Conservation (phyloP, 2,797 vertebrate species). For the Sebastes nivosus region DNA sequence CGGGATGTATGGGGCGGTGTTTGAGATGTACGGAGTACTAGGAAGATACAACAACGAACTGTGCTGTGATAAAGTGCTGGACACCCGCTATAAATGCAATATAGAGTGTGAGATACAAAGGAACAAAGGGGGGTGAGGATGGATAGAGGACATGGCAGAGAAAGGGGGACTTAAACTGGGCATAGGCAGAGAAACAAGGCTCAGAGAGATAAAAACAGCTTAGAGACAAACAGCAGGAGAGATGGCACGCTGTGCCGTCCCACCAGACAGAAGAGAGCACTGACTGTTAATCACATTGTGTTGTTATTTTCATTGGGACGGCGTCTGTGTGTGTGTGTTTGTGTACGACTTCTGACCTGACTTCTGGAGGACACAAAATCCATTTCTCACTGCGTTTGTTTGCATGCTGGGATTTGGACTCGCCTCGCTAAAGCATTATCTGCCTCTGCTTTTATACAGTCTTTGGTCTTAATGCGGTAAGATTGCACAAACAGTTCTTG, state of each 20-base stretch:
- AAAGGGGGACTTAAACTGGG: conserved; percentile 22
- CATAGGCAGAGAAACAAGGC: conserved; percentile 37
- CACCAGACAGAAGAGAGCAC: conserved; percentile 26
- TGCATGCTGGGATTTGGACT: conserved; percentile 38
- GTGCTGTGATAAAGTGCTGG: neutral
- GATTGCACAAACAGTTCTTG: neutral
- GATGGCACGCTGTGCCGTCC: conserved; percentile 36
- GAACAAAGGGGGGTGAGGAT: neutral
- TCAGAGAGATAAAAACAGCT: conserved; percentile 53
- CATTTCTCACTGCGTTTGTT: conserved; percentile 43
- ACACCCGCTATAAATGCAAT: neutral
- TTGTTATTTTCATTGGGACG: neutral
- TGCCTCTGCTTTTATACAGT: neutral
- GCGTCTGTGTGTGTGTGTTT: conserved; percentile 1
- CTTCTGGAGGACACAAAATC: conserved; percentile 16
- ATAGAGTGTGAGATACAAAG: conserved; percentile 1
- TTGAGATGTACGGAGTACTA: neutral
- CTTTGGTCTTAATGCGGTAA: neutral
- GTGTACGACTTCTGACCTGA: conserved; percentile 22
- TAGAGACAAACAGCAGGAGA: conserved; percentile 49
- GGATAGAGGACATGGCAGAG: conserved; percentile 23
- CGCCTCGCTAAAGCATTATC: neutral
- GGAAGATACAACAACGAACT: neutral
- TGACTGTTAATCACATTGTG: conserved; percentile 54
- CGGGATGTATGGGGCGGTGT: neutral